Evolutionary conservation across 2,797 vertebrate species (phyloP), one percentile per base, ranked within the genome.

Genomic region (Enteromius anoplus): DNA sequence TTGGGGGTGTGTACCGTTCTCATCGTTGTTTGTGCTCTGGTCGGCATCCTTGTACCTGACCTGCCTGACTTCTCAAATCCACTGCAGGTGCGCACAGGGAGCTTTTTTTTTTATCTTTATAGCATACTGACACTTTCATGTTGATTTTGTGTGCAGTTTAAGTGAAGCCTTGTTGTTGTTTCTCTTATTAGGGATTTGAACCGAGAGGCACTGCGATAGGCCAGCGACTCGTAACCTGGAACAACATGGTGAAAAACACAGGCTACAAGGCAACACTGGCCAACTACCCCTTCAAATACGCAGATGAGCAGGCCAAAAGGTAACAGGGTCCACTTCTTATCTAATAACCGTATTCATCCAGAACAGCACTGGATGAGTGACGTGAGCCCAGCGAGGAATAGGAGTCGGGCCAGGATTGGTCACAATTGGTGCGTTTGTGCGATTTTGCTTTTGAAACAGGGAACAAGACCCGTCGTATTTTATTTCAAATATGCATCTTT

Each of bases 231-330:
- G 97, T 99, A 88, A 99, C 98, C 0, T 99, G 98, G 98, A 98
- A 97, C 91, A 99, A 99, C 84, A 99, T 99, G 98, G 95, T 98
- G 93, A 98, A 98, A 92, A 99, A 98, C 85, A 99, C 98, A 0
- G 98, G 98, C 6, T 99, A 99, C 93, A 98, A 97, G 94, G 98
- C 98, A 76, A 98, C 97, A 0, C 93, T 99, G 89, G 97, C 97
- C 70, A 99, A 99, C 91, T 99, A 99, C 82, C 98, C 98, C 78
- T 99, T 98, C 91, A 99, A 99, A 92, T 99, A 99, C 66, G 98
- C 98, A 40, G 98, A 99, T 55, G 97, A 99, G 80, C 98, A 98
- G 92, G 97, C 97, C 85, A 99, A 97, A 92, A 99, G 94, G 97
- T 99, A 94, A 80, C 49, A 5, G 8, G 47, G 51, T 51, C 64